Evolutionary conservation across 92 coral and sea anemone genomes (phyloP).

Genomic region (Palythoa heliodiscus): DNA sequence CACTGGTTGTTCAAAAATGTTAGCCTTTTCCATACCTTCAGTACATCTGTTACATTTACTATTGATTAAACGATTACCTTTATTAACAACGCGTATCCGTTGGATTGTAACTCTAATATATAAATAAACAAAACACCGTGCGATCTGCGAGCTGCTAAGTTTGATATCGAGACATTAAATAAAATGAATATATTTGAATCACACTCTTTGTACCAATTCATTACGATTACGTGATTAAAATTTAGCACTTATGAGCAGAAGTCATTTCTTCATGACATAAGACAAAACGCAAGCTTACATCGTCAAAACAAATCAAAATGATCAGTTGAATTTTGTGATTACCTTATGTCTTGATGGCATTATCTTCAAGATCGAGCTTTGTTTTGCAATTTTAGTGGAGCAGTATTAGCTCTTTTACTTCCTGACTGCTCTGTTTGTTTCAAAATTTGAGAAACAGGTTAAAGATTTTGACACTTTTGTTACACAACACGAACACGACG

Average conservation of each 20-base stretch:
- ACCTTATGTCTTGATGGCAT: slow-evolving; percentile 43
- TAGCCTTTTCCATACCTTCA: not conserved
- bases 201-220: no score
- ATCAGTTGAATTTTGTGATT: not conserved
- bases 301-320: slow-evolving; percentile 6
- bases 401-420: not conserved
- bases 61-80: not conserved
- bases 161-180: no score
- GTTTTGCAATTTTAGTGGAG: not conserved
- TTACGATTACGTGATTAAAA: no score
- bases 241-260: no score
- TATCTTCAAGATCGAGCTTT: not conserved
- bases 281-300: not conserved
- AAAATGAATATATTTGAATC: no score
- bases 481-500: not conserved
- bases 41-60: not conserved
- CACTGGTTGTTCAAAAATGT: not conserved
- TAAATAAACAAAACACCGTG: not conserved
- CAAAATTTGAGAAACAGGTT: not conserved
- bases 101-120: no score
- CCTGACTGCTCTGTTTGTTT: not conserved
- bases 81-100: slow-evolving; percentile 2
- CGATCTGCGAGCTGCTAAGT: not conserved
- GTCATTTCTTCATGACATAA: no score
- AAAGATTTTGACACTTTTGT: not conserved